Base-by-base conservation (phyloP, 2,888 invertebrate genomes). In the Hypsopygia costalis region DNA sequence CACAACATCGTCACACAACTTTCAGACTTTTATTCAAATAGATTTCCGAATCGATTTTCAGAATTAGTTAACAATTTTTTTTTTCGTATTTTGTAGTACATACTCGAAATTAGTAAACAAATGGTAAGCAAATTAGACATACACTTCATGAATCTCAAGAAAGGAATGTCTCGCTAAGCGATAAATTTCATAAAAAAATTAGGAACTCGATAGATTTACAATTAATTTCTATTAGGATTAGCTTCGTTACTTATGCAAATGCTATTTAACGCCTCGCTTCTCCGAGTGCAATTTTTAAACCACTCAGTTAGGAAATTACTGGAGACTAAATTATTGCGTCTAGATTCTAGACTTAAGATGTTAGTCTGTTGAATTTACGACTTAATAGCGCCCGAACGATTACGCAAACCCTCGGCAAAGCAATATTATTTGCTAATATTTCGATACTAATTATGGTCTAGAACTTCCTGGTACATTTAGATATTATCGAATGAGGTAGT, bases 221-320 rank as follows among this genome's bases (percentile, higher is more conserved):
- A 16, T 28, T 30, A 47, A 46, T 43, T 46, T 40, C 39, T 36
- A 46, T 46, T 49, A 49, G 44, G 50, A 53, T 49, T 50, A 37
- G 47, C 30, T 45, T 46, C 46, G 50, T 55, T 55, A 53, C 42
- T 36, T 35, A 51, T 49, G 46, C 55, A 37, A 40, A 46, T 6
- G 25, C 25, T 8, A 25, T 25, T 25, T 1, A 6, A 25, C 25
- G 6, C 25, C 2, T 25, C 25, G 6, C 6, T 7, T 25, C 16
- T 25, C 6, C 25, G 25, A 25, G 6, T 25, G 25, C 7, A 25
- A n/a, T 25, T 25, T 25, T 25, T 25, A n/a, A 25, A 25, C 25
- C 16, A 6, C 2, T 25, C 21, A 21, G 6, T 21, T 21, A 21
- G 6, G 21, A 8, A 5, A 25, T 25, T 25, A 5, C 2, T 16